A percentile compares a stretch with the other conserved stretches of the same genome.
Evolutionary conservation across 2,888 invertebrate species (phyloP).

Genomic region (Belgica antarctica): DNA sequence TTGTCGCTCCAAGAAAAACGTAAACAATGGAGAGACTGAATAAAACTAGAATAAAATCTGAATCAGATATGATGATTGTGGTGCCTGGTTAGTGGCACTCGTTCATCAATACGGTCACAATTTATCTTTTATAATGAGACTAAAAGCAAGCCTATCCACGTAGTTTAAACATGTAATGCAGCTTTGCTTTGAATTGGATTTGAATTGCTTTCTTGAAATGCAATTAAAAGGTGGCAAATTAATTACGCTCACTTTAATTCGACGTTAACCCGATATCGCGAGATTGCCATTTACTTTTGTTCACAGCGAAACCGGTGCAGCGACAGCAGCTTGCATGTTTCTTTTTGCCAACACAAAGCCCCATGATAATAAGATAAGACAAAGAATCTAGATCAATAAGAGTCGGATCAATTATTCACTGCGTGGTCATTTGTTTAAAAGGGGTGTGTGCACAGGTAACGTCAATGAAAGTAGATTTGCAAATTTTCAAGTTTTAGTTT

Average conservation of each 20-base stretch:
- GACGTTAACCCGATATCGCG: not conserved
- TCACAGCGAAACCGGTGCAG: not conserved
- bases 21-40: not conserved
- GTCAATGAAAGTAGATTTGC: not conserved
- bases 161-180: too few species aligned
- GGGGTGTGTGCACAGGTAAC: not conserved
- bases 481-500: too few species aligned
- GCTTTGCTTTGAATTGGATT: too few species aligned
- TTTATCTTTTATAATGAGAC: too few species aligned
- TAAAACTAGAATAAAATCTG: too few species aligned
- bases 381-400: slow-evolving; percentile 38
- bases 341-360: slow-evolving; percentile 2
- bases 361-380: slow-evolving; percentile 7
- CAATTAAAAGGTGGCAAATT: too few species aligned
- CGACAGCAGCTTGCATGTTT: slow-evolving; percentile 3
- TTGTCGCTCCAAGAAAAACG: not conserved
- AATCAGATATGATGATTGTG: not conserved
- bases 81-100: not conserved
- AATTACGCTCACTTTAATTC: not conserved
- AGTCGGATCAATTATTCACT: slow-evolving; percentile 1
- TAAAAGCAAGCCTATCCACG: too few species aligned
- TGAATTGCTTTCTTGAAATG: too few species aligned
- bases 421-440: not conserved
- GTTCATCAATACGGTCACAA: not conserved
- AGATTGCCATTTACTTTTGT: not conserved